Evolutionary conservation across 2,797 vertebrate species (phyloP), one percentile per base, ranked within the genome.

Genomic region (Sternotherus odoratus): DNA sequence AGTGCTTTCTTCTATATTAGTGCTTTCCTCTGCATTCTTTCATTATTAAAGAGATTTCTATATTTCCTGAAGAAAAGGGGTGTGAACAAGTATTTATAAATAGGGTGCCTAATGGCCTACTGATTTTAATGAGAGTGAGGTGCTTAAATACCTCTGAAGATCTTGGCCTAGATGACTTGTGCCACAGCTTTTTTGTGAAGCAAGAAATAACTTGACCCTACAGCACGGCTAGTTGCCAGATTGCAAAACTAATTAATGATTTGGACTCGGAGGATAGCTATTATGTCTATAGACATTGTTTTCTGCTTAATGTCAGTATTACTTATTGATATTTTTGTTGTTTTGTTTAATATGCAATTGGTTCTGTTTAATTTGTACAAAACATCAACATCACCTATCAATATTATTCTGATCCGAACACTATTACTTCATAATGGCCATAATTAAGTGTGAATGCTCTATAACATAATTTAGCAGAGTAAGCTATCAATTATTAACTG

Each of bases 151-250:
- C 57, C 15, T 17, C 16, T 33, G 57, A 63, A 30, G 16, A 63
- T 63, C 56, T 63, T 33, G 57, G 50, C 77, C 72, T 93, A 2
- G 0, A 75, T 93, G 60, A 87, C 85, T 90, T 90, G 86, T 92
- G n/a, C 15, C 77, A 53, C 11, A 54, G 79, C 15, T 28, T 88
- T 43, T 81, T 86, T 46, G 46, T 75, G 92, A 63, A 92, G 78
- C 1, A 63, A 91, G 74, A 80, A 43, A 60, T 77, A 89, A 84
- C 33, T 91, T 79, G n/a, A 50, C 75, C 39, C 77, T 88, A 50
- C 75, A 95, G 49, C 82, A 60, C 48, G 77, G 88, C 79, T 66
- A 53, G 49, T 77, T 94, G 57, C 88, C 86, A 95, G 90, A n/a
- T 21, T 89, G 53, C 87, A 83, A 50, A 92, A 90, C 19, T 8